phyloP scores from a whole-genome alignment of 2,888 invertebrate species.

The Tetragonula carbonaria region DNA sequence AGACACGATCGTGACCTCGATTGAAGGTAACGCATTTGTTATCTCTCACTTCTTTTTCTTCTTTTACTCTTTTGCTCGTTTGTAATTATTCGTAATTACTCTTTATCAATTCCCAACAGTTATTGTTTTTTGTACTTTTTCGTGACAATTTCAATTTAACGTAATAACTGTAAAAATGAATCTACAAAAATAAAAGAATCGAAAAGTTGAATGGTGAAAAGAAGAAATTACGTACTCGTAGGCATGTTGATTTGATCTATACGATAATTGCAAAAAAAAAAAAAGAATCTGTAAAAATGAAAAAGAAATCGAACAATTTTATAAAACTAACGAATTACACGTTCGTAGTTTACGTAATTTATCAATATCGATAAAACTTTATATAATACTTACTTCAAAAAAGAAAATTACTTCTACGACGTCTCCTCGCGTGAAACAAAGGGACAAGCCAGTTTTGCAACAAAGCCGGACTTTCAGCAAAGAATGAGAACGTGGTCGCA shows the following conservation, averaged over 20 bases:
- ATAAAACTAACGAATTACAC: too few species aligned
- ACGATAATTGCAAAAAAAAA: not conserved
- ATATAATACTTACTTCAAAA: not conserved
- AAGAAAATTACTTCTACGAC: not conserved
- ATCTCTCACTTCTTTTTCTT: not conserved
- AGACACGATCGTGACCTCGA: slow-evolving; percentile 46
- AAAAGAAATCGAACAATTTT: not conserved
- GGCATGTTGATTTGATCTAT: not conserved
- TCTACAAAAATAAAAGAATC: not conserved
- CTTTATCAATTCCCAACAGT: not conserved
- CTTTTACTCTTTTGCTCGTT: not conserved
- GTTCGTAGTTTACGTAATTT: not conserved
- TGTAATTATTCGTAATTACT: not conserved
- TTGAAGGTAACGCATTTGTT: not conserved
- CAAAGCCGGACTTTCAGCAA: not conserved
- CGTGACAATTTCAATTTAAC: not conserved
- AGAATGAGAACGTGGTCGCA: not conserved
- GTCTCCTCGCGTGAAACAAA: not conserved
- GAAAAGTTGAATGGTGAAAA: not conserved
- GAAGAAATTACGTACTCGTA: not conserved
- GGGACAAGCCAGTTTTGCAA: not conserved
- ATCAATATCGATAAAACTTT: not conserved
- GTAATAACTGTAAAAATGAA: not conserved
- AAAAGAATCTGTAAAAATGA: not conserved
- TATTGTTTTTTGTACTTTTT: not conserved